phyloP scores from a whole-genome alignment of 1,140 invertebrate species.

The Anastrepha obliqua region DNA sequence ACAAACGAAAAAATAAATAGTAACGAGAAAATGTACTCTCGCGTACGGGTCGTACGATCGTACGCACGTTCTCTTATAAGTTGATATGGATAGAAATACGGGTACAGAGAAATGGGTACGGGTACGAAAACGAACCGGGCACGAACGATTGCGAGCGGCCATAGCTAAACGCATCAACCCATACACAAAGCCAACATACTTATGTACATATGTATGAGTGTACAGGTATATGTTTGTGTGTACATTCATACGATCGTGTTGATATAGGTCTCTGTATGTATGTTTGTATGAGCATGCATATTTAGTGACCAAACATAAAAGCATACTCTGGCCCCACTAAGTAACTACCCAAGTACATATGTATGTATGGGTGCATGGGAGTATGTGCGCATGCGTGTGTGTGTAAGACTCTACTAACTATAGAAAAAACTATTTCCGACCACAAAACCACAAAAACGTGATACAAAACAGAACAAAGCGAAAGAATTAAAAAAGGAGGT shows the following conservation, averaged over 20 bases:
- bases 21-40: too few species aligned
- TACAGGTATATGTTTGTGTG: not conserved
- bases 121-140: not conserved
- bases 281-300: not conserved
- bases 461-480: not conserved
- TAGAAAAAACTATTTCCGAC: conserved; percentile 50
- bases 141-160: not conserved
- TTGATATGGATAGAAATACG: not conserved
- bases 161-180: not conserved
- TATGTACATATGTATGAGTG: not conserved
- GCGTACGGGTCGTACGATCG: not conserved
- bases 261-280: not conserved
- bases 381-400: not conserved
- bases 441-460: conserved; percentile 51
- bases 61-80: not conserved
- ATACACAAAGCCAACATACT: not conserved
- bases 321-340: not conserved
- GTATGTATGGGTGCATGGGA: not conserved
- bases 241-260: too few species aligned
- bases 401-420: conserved; percentile 16
- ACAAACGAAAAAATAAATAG: conserved; percentile 16
- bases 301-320: not conserved
- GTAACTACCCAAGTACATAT: not conserved
- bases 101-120: not conserved
- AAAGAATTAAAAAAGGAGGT: not conserved